Base-by-base conservation (phyloP, 2,113 vertebrate genomes). In the Lathamus discolor region DNA sequence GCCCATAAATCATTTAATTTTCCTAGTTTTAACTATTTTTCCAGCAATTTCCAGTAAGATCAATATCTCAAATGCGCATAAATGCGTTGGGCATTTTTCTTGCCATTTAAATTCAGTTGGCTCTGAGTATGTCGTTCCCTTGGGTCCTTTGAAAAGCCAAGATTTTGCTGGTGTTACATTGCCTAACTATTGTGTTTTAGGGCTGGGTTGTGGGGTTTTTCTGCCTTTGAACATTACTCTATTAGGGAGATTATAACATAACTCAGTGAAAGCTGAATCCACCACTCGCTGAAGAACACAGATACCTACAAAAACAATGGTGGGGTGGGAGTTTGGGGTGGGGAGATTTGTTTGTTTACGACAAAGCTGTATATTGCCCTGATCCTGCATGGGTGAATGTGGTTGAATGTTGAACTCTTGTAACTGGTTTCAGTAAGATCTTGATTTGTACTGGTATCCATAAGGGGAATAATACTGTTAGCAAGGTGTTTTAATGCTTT, bases 111-210 rank as follows among this genome's bases (percentile, higher is more conserved):
- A 76, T 87, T 35, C 57, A 85, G 7, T 93, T 96, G 89, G 81
- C 77, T 91, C 81, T 10, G 33, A 75, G 33, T 72, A 25, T 10
- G 22, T 23, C 19, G 44, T 55, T 96, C 95, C 80, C 92, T 81
- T 82, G 91, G 83, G 95, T 80, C 61, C 83, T 91, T 68, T 68
- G 73, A 75, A 92, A 93, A 94, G 92, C 93, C 92, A 93, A 89
- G 91, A 94, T 86, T 93, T 44, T 93, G 68, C 54, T 97, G 91
- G 73, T 91, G 70, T 93, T 93, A 69, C 61, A 49, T 95, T 96
- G 89, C 94, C 73, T 78, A 94, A 93, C 61, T 68, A 83, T 33
- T 37, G 59, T 74, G 74, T 63, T 93, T 91, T 81, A 66, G 64
- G 80, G 81, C 67, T 94, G 92, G 48, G 68, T 73, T 95, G 68